Conservation (phyloP, 2,113 vertebrate genomes). For the Brachypodius melanocephalos region DNA sequence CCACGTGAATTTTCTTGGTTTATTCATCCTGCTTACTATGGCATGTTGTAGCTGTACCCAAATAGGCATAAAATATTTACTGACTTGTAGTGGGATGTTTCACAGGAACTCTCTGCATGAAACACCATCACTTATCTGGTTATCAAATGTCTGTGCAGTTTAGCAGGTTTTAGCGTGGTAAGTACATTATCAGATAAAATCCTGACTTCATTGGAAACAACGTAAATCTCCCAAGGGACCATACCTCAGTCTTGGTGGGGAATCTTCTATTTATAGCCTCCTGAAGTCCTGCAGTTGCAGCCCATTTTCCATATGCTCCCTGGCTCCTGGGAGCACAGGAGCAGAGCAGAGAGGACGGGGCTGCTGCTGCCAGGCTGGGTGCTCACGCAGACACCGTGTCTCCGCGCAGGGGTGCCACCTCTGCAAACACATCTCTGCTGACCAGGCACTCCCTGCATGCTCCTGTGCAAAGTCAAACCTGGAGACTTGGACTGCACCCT, state of each 20-base stretch:
- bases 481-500: neutral
- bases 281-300: neutral
- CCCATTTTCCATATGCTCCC: neutral
- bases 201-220: neutral
- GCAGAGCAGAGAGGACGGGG: neutral
- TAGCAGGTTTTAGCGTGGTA: neutral
- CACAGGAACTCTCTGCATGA: neutral
- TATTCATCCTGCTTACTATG: neutral
- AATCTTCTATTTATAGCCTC: neutral
- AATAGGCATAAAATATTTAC: neutral
- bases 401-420: neutral
- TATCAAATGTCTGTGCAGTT: neutral
- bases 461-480: neutral
- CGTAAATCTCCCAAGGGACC: neutral
- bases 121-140: neutral
- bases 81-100: neutral
- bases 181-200: neutral
- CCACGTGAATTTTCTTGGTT: neutral
- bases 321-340: neutral
- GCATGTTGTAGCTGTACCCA: neutral
- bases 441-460: neutral
- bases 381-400: neutral
- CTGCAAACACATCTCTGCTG: neutral
- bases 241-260: neutral
- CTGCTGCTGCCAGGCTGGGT: neutral